Evolutionary conservation across 2,888 invertebrate species (phyloP).

Genomic region (Plebejus anna): DNA sequence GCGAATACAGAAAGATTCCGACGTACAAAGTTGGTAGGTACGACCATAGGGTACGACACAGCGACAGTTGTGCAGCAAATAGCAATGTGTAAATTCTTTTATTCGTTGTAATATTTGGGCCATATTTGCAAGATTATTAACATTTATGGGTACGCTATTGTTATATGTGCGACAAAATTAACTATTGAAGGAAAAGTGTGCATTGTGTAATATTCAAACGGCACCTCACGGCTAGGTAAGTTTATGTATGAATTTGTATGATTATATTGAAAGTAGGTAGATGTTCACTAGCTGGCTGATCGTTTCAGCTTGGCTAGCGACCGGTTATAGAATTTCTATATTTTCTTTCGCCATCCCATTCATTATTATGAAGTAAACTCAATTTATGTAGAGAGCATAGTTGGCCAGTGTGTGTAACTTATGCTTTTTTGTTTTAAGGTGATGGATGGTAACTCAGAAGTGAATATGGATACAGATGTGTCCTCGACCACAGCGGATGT

Average conservation of each 20-base stretch:
- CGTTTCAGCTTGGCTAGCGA: slow-evolving; percentile 61
- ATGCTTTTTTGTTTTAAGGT: slow-evolving; percentile 47
- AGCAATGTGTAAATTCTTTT: slow-evolving; percentile 59
- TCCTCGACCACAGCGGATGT: slow-evolving; percentile 64
- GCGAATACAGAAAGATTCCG: slow-evolving; percentile 40
- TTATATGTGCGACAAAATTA: slow-evolving; percentile 27
- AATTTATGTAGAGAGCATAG: slow-evolving; percentile 42
- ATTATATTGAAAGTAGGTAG: slow-evolving; percentile 67
- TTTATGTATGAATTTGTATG: slow-evolving; percentile 60
- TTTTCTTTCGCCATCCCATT: slow-evolving; percentile 47
- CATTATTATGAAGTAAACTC: slow-evolving; percentile 39
- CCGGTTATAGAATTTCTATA: slow-evolving; percentile 59
- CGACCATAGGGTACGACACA: slow-evolving; percentile 33
- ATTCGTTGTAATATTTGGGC: slow-evolving; percentile 52
- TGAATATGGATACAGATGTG: slow-evolving; percentile 68
- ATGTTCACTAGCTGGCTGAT: slow-evolving; percentile 53
- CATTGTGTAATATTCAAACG: not conserved
- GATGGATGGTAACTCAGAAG: slow-evolving; percentile 66
- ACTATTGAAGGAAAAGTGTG: slow-evolving; percentile 31
- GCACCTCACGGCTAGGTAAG: slow-evolving; percentile 54
- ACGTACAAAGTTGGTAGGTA: slow-evolving; percentile 34
- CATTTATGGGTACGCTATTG: slow-evolving; percentile 40
- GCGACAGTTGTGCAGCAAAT: slow-evolving; percentile 45
- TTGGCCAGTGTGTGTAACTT: slow-evolving; percentile 24
- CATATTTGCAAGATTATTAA: slow-evolving; percentile 38